Percentiles rank a stretch among this genome's conserved stretches.
These are phyloP conservation scores for Piprites chloris DNA, from an alignment of 2,113 vertebrate genomes.

Conservation along the genomic window DNA sequence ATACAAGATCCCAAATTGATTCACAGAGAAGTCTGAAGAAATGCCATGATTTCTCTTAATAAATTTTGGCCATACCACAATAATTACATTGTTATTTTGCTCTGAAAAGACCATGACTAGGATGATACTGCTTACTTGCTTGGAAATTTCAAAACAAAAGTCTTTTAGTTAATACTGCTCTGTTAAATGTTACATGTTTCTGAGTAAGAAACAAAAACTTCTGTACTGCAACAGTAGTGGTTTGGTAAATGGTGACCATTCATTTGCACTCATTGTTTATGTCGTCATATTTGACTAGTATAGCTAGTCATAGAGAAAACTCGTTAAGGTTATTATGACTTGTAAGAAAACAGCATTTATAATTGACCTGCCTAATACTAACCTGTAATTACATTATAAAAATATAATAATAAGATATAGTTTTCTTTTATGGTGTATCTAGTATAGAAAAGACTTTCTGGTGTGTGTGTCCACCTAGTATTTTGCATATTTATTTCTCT, in stretches of 20 bases:
- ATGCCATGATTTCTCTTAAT: conserved; percentile 30
- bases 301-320: background rate
- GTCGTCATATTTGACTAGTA: background rate
- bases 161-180: background rate
- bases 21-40: conserved; percentile 3
- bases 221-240: background rate
- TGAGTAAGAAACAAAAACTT: background rate
- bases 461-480: background rate
- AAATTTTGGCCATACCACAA: background rate
- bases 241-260: background rate
- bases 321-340: background rate
- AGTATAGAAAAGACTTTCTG: background rate
- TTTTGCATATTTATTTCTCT: background rate
- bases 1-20: conserved; percentile 26
- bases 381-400: background rate
- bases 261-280: background rate
- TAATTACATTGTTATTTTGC: background rate
- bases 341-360: background rate
- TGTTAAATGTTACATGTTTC: background rate
- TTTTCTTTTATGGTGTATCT: background rate
- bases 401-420: background rate
- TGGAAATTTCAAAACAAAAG: background rate
- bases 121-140: background rate
- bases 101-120: background rate
- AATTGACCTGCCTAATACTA: background rate